Base-by-base conservation (phyloP, 2,797 vertebrate species). In the Alcedo quadribrachys region DNA sequence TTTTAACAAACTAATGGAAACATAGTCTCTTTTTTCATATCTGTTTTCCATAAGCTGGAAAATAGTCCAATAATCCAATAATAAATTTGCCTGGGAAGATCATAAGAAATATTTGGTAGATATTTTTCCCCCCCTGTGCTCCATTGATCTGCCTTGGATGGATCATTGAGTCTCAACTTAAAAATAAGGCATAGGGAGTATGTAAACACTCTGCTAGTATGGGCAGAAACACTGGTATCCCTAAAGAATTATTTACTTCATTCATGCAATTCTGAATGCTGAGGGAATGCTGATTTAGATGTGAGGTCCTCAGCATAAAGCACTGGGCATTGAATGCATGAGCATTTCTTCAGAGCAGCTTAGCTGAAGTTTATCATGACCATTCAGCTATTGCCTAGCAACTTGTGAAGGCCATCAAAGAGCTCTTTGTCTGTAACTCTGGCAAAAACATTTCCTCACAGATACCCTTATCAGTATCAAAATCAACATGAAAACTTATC, bases 361-460 rank as follows among this genome's bases (percentile, higher is more conserved):
- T 98, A 97, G 96, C 97, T 94, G 97, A 98, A 98, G 97, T 98
- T 98, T 98, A 98, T 98, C 97, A 96, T 93, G 96, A 97, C 97
- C 98, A 97, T 97, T 98, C 97, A 97, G 97, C 94, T 96, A 98
- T 98, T 96, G 96, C 98, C 98, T 98, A 98, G 98, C 98, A 99
- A 99, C 98, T 97, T 89, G 92, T 71, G 89, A 93, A 96, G 96
- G 89, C 97, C 95, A 96, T 98, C 97, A 98, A 98, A 98, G 98
- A 97, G 94, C 95, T 95, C 98, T 98, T 99, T 98, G 98, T 98
- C 94, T 95, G 28, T 60, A 53, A 87, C 77, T 93, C 96, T 97
- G 97, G 98, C 98, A 98, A 97, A 97, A 96, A 96, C 96, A 93
- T 96, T 97, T 96, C 96, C 91, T 96, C 11, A 50, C 96, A 96